phyloP scores from a whole-genome alignment of 2,888 invertebrate genomes.

The Parasteatoda lunata region DNA sequence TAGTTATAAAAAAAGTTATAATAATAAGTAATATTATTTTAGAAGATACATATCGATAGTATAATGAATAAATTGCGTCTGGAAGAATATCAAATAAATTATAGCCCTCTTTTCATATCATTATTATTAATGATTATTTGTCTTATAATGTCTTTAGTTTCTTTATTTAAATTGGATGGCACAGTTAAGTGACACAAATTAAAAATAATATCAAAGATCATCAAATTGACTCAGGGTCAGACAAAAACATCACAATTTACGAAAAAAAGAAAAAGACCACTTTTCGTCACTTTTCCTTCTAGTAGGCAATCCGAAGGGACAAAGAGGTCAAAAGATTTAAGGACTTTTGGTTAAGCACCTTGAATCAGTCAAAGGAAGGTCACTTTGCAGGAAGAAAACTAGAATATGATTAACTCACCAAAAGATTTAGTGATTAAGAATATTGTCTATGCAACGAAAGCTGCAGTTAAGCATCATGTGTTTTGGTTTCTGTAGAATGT shows the following conservation, averaged over 20 bases:
- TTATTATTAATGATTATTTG: too few species aligned
- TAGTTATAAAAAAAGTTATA: too few species aligned
- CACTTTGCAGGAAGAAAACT: slow-evolving; percentile 38
- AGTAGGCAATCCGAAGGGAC: slow-evolving; percentile 5
- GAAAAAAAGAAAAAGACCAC: not conserved
- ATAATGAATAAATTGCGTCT: too few species aligned
- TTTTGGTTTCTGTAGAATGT: slow-evolving; percentile 24
- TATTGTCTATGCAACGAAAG: slow-evolving; percentile 16
- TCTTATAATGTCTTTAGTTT: too few species aligned
- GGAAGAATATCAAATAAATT: too few species aligned
- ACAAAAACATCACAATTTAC: not conserved
- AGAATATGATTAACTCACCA: slow-evolving; percentile 1
- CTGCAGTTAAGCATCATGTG: slow-evolving; percentile 10
- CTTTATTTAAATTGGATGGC: too few species aligned
- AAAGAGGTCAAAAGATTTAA: slow-evolving; percentile 35
- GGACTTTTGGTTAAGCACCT: not conserved
- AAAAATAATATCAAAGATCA: not conserved
- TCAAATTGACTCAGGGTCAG: not conserved
- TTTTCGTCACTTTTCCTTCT: not conserved
- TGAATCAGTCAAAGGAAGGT: slow-evolving; percentile 16
- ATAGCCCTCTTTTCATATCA: too few species aligned
- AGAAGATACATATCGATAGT: too few species aligned
- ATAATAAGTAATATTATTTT: too few species aligned
- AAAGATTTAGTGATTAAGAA: slow-evolving; percentile 35
- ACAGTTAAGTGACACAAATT: too few species aligned